These are phyloP conservation scores for Papilio aristodemus DNA, from an alignment of 1,140 invertebrate genomes.

Conservation along the genomic window DNA sequence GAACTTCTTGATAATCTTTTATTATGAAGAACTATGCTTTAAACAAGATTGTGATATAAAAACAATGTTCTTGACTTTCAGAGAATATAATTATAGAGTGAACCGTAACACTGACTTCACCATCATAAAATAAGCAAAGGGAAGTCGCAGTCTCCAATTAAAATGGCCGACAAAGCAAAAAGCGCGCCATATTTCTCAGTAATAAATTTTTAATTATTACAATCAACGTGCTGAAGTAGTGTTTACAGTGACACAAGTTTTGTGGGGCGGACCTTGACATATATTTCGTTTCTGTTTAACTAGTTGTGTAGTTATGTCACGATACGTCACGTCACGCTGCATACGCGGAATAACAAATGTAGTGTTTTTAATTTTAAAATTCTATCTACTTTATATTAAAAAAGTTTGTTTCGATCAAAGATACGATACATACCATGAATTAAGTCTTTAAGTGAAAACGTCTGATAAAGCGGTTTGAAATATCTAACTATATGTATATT, in stretches of 20 bases:
- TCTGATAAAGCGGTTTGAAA: too few relatives aligned
- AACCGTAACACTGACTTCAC: not conserved
- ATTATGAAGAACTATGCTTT: too few relatives aligned
- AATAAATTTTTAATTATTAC: slow-evolving; percentile 32
- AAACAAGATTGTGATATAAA: too few relatives aligned
- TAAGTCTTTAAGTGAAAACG: too few relatives aligned
- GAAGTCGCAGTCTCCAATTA: slow-evolving; percentile 15
- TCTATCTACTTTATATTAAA: not conserved
- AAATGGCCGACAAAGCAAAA: slow-evolving; percentile 21
- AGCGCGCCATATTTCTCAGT: not conserved
- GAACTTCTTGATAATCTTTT: too few relatives aligned
- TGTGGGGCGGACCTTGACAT: slow-evolving; percentile 27
- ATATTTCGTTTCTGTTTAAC: slow-evolving; percentile 21
- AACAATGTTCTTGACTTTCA: not conserved
- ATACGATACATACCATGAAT: too few relatives aligned
- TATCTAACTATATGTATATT: too few relatives aligned
- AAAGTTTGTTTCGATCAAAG: too few relatives aligned
- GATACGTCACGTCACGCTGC: not conserved
- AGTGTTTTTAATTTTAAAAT: not conserved
- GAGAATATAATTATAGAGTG: slow-evolving; percentile 8
- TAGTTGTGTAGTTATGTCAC: not conserved
- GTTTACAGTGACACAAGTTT: slow-evolving; percentile 12
- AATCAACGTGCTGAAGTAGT: slow-evolving; percentile 25
- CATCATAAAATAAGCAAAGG: slow-evolving; percentile 8
- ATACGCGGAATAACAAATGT: not conserved